Evolutionary conservation across 2,888 invertebrate species (phyloP).

Genomic region (Orthosia cruda): DNA sequence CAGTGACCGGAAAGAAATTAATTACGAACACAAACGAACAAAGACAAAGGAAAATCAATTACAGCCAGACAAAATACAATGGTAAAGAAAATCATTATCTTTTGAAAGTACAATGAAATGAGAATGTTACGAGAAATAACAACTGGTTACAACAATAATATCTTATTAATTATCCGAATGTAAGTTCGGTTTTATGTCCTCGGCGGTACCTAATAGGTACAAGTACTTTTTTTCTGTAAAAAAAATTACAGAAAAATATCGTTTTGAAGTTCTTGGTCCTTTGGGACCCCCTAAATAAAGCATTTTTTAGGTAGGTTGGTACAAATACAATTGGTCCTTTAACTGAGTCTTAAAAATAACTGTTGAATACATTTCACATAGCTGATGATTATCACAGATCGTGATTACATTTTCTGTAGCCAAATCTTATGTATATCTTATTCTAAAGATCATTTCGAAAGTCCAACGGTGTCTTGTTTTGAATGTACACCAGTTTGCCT

Average conservation of each 20-base stretch:
- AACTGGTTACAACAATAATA: conserved; percentile 16
- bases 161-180: conserved; percentile 8
- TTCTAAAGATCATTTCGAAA: too few species aligned
- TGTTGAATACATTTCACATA: too few species aligned
- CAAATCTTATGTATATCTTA: too few species aligned
- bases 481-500: too few species aligned
- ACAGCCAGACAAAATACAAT: conserved; percentile 11
- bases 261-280: too few species aligned
- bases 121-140: conserved; percentile 9
- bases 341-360: too few species aligned
- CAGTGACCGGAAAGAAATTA: conserved; percentile 2
- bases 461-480: too few species aligned
- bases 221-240: background rate
- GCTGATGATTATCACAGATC: too few species aligned
- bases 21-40: conserved; percentile 23
- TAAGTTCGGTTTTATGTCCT: background rate
- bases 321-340: too few species aligned
- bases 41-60: conserved; percentile 36
- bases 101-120: background rate
- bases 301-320: too few species aligned
- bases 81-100: conserved; percentile 8
- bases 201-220: background rate
- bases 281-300: too few species aligned
- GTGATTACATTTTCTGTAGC: too few species aligned
- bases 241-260: background rate